Conservation (phyloP, 2,797 vertebrate genomes). For the Paratrypauchen microcephalus region DNA sequence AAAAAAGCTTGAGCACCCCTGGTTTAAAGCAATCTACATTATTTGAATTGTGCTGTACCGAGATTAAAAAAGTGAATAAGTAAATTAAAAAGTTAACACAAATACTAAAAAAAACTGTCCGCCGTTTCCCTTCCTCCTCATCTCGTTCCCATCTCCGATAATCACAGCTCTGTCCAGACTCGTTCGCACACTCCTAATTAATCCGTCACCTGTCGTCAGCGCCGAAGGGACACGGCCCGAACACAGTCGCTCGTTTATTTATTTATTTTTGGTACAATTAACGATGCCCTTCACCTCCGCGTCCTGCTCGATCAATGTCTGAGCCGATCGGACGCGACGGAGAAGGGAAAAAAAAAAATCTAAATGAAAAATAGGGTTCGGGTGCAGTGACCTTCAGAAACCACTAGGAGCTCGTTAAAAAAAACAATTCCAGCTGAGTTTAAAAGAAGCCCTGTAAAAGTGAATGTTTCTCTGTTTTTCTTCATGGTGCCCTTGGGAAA, state of each 20-base stretch:
- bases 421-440: background rate
- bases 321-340: conserved; percentile 1
- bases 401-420: conserved; percentile 22
- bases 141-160: conserved; percentile 60
- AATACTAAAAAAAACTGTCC: background rate
- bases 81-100: too few species aligned
- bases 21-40: too few species aligned
- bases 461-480: background rate
- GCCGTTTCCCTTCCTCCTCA: conserved; percentile 32
- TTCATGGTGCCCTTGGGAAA: background rate
- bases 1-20: too few species aligned
- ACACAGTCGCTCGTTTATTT: conserved; percentile 26
- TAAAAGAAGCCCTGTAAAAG: background rate
- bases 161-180: conserved; percentile 58
- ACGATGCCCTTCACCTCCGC: conserved; percentile 60
- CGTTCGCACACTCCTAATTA: conserved; percentile 67
- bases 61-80: too few species aligned
- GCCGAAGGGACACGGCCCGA: conserved; percentile 31
- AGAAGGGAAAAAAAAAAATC: conserved; percentile 7
- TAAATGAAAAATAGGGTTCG: conserved; percentile 26
- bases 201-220: conserved; percentile 54
- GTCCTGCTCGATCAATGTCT: conserved; percentile 46
- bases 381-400: conserved; percentile 43
- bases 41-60: too few species aligned
- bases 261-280: conserved; percentile 55